These are phyloP conservation scores for Diaperis boleti DNA, from an alignment of 2,888 invertebrate species.

Conservation along the genomic window DNA sequence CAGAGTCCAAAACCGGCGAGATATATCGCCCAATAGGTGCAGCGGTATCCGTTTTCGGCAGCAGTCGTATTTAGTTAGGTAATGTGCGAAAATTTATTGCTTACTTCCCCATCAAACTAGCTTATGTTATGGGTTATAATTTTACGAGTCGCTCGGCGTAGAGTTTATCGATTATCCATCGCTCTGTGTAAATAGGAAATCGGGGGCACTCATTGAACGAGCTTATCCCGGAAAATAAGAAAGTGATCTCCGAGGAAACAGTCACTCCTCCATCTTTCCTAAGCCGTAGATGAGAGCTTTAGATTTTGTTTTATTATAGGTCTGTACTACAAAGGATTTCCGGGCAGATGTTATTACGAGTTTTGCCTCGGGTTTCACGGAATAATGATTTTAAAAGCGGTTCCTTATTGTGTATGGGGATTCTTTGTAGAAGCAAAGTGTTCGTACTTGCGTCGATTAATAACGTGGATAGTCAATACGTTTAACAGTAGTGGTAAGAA, in stretches of 20 bases:
- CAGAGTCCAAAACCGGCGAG: constrained; percentile 3
- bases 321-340: no score
- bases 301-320: constrained; percentile 34
- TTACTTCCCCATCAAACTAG: constrained; percentile 19
- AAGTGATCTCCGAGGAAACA: constrained; percentile 42
- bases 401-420: no score
- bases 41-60: constrained; percentile 13
- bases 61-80: constrained; percentile 15
- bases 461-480: no score
- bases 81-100: constrained; percentile 26
- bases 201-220: constrained; percentile 36
- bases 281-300: constrained; percentile 35
- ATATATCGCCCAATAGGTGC: constrained; percentile 12
- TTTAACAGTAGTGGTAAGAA: no score
- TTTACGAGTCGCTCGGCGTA: constrained; percentile 39
- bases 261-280: constrained; percentile 27
- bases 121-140: constrained; percentile 44
- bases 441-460: no score
- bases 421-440: no score
- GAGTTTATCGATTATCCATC: constrained; percentile 46
- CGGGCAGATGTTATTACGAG: no score
- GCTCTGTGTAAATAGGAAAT: constrained; percentile 42
- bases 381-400: no score
- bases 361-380: no score
- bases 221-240: constrained; percentile 43